These are phyloP conservation scores for Carassius carassius DNA, from an alignment of 2,113 vertebrate species.

Conservation along the genomic window DNA sequence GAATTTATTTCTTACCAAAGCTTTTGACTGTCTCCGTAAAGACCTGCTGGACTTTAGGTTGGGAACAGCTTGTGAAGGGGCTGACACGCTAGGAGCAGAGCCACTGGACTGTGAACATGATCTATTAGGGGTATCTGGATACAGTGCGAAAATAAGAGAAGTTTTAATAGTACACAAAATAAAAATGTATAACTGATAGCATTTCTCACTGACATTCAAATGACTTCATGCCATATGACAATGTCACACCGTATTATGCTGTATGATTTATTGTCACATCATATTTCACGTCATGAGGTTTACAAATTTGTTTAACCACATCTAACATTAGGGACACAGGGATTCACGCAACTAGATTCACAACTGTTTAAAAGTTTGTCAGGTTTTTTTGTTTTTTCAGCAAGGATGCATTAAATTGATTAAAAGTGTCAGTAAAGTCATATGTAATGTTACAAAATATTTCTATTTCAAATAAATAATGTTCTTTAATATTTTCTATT, in stretches of 20 bases:
- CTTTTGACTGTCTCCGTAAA: conserved; percentile 84
- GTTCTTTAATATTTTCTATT: not conserved
- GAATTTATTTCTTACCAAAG: conserved; percentile 51
- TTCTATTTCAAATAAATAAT: not conserved
- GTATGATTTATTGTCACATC: not conserved
- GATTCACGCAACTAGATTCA: not conserved
- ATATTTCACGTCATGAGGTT: not conserved
- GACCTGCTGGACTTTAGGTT: conserved; percentile 70
- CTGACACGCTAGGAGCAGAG: conserved; percentile 71
- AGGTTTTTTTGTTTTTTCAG: not conserved
- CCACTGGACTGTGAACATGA: conserved; percentile 80
- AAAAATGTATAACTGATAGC: not conserved
- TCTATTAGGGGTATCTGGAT: conserved; percentile 79
- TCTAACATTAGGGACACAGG: not conserved
- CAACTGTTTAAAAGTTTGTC: not conserved
- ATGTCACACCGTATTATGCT: not conserved
- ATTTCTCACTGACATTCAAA: not conserved
- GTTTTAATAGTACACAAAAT: not conserved
- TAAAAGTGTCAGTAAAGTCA: not conserved
- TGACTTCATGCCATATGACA: not conserved
- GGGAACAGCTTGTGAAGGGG: conserved; percentile 71
- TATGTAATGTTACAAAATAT: not conserved
- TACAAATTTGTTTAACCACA: not conserved
- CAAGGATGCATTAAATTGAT: not conserved
- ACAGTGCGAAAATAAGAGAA: conserved; percentile 35